Evolutionary conservation across 2,888 invertebrate genomes (phyloP), one percentile per base, ranked within the genome.

Genomic region (Anarsia innoxiella): DNA sequence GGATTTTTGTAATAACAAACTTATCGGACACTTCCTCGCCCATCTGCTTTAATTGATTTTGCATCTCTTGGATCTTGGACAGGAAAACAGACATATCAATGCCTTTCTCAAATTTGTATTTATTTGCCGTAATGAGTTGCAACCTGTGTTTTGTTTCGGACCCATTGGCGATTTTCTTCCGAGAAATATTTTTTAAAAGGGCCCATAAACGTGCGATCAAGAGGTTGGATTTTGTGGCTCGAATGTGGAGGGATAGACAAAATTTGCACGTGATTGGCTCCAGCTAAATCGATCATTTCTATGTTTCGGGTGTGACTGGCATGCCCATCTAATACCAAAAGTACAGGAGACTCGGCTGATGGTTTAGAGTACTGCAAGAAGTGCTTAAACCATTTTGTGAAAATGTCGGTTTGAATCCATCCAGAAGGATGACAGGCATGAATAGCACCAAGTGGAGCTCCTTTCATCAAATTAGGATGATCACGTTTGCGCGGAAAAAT

Each of bases 401-500:
- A 45, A 1, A 47, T 9, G 12, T 47, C 27, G 6, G 15, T 14
- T 29, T 44, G 40, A 6, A 49, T 44, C 46, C 46, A 49, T 5
- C 48, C 45, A 6, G 48, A 44, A 27, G 42, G 43, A 19, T 45
- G 41, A 5, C 38, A 33, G 3, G 28, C 29, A 12, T 37, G 36
- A 3, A 44, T 44, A 6, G 48, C 30, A 30, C 51, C 51, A 34
- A 23, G 39, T 10, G 52, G 51, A 30, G 46, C 48, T 27, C 50
- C 48, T 37, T 40, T 46, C 46, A 53, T 49, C 23, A 53, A 28
- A 27, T 39, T 28, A 26, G 37, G 36, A 32, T 40, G 10, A 23
- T 40, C 40, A 5, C 40, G 37, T 39, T 53, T 51, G 1, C 50
- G 23, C 1, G 51, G 51, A 15, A 54, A 56, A 23, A 56, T 52